phyloP scores from a whole-genome alignment of 2,888 invertebrate genomes.

The Bimastos eiseni region DNA sequence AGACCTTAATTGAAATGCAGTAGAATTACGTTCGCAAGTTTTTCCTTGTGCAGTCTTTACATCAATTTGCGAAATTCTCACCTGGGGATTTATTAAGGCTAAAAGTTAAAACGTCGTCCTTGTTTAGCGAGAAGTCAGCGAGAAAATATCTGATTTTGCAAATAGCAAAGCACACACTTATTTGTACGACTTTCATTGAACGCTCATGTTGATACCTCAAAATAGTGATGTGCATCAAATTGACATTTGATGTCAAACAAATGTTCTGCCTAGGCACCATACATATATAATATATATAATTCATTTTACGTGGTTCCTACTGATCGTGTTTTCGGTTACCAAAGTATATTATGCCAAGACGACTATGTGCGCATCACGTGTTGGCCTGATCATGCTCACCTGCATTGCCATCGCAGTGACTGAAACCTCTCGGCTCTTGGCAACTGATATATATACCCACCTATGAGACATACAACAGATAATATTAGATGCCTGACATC shows the following conservation, averaged over 20 bases:
- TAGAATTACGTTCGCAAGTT: neutral
- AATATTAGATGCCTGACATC: too few species aligned
- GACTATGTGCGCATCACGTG: neutral
- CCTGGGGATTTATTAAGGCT: neutral
- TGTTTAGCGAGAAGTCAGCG: neutral
- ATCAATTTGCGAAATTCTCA: neutral
- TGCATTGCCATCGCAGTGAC: neutral
- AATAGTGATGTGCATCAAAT: neutral
- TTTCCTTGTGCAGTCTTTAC: neutral
- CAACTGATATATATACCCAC: neutral
- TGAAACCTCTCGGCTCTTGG: neutral
- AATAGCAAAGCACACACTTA: neutral
- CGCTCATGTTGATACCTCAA: neutral
- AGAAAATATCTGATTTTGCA: neutral
- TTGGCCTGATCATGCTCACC: too few species aligned
- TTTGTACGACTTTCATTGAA: neutral
- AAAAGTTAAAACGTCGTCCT: neutral
- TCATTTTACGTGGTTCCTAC: neutral
- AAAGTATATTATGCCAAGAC: neutral
- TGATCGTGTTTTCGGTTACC: neutral
- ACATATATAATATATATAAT: neutral
- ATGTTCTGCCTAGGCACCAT: accelerated
- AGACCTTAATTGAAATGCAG: neutral
- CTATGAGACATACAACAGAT: neutral
- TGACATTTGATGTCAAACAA: neutral